Percentiles rank a stretch among this genome's conserved stretches.
Conservation (phyloP, 2,888 invertebrate species). For the Hypolimnas misippus region DNA sequence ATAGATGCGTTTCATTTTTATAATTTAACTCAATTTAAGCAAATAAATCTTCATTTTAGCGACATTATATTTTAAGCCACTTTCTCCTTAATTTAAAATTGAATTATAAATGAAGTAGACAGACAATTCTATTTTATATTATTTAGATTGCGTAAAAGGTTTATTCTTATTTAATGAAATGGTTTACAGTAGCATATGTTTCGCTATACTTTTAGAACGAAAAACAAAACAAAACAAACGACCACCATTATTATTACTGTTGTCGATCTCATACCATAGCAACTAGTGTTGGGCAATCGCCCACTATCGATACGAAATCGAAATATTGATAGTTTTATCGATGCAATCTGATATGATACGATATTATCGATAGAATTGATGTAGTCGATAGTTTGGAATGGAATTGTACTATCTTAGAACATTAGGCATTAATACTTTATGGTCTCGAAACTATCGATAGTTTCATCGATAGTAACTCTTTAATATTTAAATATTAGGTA, state of each 20-base stretch:
- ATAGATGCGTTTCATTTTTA: background rate
- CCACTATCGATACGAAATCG: background rate
- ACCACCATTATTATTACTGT: slow-evolving; percentile 14
- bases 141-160: background rate
- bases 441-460: no score
- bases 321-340: background rate
- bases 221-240: slow-evolving; percentile 25
- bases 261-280: no score
- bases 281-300: slow-evolving; percentile 14
- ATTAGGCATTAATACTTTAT: no score
- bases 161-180: background rate
- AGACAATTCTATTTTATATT: background rate
- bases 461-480: no score
- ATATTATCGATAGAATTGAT: no score
- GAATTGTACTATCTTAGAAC: no score
- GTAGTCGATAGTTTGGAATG: no score
- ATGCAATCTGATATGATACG: background rate
- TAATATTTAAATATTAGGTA: no score
- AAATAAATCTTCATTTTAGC: background rate
- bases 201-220: background rate
- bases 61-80: background rate
- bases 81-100: slow-evolving; percentile 10
- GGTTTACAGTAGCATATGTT: background rate
- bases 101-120: background rate
- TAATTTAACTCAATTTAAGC: background rate